Conservation (phyloP, 2,113 vertebrate genomes). For the Promerops cafer region DNA sequence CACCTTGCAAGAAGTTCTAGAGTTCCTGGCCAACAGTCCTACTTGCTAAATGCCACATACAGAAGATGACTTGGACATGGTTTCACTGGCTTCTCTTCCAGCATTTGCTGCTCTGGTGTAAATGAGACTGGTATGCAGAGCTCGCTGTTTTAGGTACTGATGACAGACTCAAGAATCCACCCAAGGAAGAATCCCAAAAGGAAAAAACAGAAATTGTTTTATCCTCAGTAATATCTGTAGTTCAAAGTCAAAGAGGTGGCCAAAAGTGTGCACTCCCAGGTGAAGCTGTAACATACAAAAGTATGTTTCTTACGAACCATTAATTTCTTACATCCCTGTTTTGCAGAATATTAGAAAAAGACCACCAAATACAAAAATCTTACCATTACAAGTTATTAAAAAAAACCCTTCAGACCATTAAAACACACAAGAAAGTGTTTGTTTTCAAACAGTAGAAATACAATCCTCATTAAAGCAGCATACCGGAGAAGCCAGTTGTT, state of each 20-base stretch:
- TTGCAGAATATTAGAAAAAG: constrained; percentile 18
- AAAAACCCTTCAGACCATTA: neutral
- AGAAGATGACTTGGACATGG: neutral
- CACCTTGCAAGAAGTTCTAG: neutral
- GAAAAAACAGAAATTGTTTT: neutral
- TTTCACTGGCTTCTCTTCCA: constrained; percentile 15
- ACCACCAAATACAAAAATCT: constrained; percentile 43
- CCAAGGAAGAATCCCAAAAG: neutral
- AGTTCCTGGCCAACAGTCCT: neutral
- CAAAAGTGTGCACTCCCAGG: neutral
- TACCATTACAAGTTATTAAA: constrained; percentile 28
- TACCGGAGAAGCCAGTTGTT: neutral
- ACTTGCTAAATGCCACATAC: neutral
- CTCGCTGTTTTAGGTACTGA: neutral
- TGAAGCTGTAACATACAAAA: neutral
- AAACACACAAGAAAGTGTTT: constrained; percentile 22
- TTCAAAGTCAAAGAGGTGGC: neutral
- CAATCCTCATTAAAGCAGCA: constrained; percentile 44
- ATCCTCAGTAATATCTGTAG: neutral
- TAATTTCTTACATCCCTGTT: neutral
- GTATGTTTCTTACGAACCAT: neutral
- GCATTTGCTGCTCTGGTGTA: neutral
- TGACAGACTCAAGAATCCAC: neutral
- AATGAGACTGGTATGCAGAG: neutral
- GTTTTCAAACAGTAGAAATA: constrained; percentile 50